Base-by-base conservation (phyloP, 2,113 vertebrate species). In the Dasyurus viverrinus region DNA sequence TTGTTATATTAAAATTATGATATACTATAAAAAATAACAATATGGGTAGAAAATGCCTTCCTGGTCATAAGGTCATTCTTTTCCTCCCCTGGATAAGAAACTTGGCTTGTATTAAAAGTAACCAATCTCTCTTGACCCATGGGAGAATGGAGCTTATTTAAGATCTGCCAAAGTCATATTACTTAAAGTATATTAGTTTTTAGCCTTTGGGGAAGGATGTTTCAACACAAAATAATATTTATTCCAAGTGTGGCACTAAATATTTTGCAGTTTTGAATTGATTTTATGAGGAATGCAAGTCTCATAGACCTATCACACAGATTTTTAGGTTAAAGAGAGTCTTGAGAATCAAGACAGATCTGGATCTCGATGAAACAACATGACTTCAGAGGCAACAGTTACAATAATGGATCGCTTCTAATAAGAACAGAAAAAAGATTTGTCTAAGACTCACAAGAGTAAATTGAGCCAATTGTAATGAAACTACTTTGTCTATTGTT, bases 401-500 rank as follows among this genome's bases (percentile, higher is more conserved):
- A 96, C 55, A 97, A 46, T 96, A 98, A 97, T 3, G 24, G 97
- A 97, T 84, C 54, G 9, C 5, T 19, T 96, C 3, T 8, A 98
- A 96, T 96, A 98, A 97, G 16, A 26, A 54, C 47, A 90, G 19
- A 9, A 53, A 42, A 42, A 96, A 95, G 19, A 93, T 92, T 24
- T 95, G 53, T 23, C 36, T 96, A 47, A 97, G 95, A 94, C 0
- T 12, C 96, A 48, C 54, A 53, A 11, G 97, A 97, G 95, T 96
- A 93, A 98, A 97, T 50, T 53, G 0, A 95, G 93, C 47, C 89
- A 8, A 68, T 25, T 90, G 89, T 97, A 98, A 95, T 97, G 7
- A 97, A 98, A 97, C 54, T n/a, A 90, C 92, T 97, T 95, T 96
- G 54, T 97, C 95, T 96, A 92, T 11, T 90, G 36, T 97, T 27